Evolutionary conservation across 1,140 invertebrate species (phyloP).

Genomic region (Lordiphosa stackelbergi): DNA sequence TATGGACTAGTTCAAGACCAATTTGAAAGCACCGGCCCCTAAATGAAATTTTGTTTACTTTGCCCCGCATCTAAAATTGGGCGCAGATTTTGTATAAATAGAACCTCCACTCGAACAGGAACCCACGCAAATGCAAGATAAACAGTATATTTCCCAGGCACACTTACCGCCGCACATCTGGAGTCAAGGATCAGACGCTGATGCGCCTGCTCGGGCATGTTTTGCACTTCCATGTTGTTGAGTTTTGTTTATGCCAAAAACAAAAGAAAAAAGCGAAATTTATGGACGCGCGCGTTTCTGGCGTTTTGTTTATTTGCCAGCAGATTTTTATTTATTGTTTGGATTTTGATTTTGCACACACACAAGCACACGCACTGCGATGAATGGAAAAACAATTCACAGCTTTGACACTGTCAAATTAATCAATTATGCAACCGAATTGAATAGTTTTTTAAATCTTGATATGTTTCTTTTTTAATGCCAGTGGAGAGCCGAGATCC

Average conservation of each 20-base stretch:
- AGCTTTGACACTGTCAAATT: constrained; percentile 34
- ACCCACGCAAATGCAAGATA: constrained; percentile 9
- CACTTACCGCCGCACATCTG: constrained; percentile 73
- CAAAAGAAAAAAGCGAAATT: constrained; percentile 35
- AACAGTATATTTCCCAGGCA: not conserved
- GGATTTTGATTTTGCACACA: constrained; percentile 40
- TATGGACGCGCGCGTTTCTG: constrained; percentile 52
- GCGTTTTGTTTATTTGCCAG: constrained; percentile 57
- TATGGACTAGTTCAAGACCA: constrained; percentile 19
- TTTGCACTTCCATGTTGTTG: constrained; percentile 62
- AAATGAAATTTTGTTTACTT: constrained; percentile 36
- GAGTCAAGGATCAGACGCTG: constrained; percentile 56
- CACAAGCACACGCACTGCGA: no score
- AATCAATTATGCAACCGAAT: constrained; percentile 20
- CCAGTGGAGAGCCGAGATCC: not conserved
- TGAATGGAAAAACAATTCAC: constrained; percentile 31
- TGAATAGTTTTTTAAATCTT: no score
- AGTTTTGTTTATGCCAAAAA: constrained; percentile 43
- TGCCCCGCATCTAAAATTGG: constrained; percentile 49
- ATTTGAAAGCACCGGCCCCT: constrained; percentile 8
- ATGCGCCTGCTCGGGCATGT: constrained; percentile 45
- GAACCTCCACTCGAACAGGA: constrained; percentile 5
- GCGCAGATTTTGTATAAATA: constrained; percentile 43
- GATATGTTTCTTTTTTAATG: not conserved
- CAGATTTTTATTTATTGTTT: constrained; percentile 51